Evolutionary conservation across 2,113 vertebrate genomes (phyloP).

Genomic region (Scartelaos histophorus): DNA sequence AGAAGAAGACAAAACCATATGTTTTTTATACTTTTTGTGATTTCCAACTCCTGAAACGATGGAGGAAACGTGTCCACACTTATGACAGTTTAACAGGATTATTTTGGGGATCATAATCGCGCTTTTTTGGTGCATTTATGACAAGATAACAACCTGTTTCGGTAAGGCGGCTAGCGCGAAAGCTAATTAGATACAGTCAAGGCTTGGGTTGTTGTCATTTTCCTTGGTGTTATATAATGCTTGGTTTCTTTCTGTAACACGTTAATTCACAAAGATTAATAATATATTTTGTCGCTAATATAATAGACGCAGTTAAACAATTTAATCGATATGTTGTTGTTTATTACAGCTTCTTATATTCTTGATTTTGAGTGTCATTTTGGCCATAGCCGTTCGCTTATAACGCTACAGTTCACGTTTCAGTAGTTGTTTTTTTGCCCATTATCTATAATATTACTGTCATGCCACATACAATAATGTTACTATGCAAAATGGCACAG

Average conservation of each 20-base stretch:
- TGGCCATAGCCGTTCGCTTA: background rate
- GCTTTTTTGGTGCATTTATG: background rate
- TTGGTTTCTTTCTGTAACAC: background rate
- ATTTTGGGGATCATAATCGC: too few relatives aligned
- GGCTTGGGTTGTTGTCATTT: background rate
- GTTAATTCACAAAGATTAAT: background rate
- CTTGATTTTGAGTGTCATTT: background rate
- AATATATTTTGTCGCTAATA: background rate
- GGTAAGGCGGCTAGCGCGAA: slow-evolving; percentile 47
- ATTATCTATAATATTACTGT: background rate
- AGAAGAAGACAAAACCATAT: background rate
- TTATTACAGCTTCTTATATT: background rate
- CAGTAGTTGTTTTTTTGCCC: background rate
- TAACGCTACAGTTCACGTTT: too few relatives aligned
- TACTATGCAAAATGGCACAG: background rate
- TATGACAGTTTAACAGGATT: background rate
- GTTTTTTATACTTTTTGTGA: background rate
- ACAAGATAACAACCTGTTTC: slow-evolving; percentile 27
- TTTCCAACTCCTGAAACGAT: background rate
- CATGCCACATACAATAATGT: background rate
- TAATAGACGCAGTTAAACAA: background rate
- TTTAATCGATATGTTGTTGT: background rate
- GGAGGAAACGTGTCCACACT: slow-evolving; percentile 27
- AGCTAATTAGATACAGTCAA: background rate
- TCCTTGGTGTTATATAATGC: background rate